Percentiles rank a stretch among this genome's conserved stretches.
phyloP scores from a whole-genome alignment of 2,888 invertebrate species.

The Podotricha telesiphe region DNA sequence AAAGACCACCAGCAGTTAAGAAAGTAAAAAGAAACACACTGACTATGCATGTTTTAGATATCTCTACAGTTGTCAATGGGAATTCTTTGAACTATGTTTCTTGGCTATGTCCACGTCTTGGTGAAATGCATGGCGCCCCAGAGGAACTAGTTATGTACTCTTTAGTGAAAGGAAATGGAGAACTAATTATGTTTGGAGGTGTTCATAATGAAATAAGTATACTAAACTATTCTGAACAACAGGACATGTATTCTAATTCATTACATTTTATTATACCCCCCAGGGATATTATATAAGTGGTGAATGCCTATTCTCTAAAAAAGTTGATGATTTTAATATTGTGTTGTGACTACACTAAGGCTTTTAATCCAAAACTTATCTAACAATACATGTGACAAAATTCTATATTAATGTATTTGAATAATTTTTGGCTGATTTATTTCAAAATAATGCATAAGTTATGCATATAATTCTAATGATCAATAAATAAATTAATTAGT shows the following conservation, averaged over 20 bases:
- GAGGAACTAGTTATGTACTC: constrained; percentile 96
- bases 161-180: constrained; percentile 94
- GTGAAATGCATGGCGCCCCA: constrained; percentile 88
- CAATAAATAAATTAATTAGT: too few species aligned
- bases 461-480: constrained; percentile 6
- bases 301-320: constrained; percentile 62
- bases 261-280: constrained; percentile 90
- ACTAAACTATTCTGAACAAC: constrained; percentile 83
- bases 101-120: constrained; percentile 88
- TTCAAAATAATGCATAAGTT: not conserved
- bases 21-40: constrained; percentile 87
- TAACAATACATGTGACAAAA: constrained; percentile 1
- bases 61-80: constrained; percentile 87
- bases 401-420: not conserved
- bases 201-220: constrained; percentile 91
- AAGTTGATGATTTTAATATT: constrained; percentile 27
- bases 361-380: not conserved
- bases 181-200: constrained; percentile 98
- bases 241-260: constrained; percentile 88
- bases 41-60: constrained; percentile 93
- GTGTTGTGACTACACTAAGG: constrained; percentile 41
- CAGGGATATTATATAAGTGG: constrained; percentile 87
- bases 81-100: constrained; percentile 85
- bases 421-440: not conserved
- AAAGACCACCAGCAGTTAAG: constrained; percentile 78